These are phyloP conservation scores for Galeopterus variegatus DNA, from an alignment of 2,113 vertebrate genomes.

Conservation along the genomic window DNA sequence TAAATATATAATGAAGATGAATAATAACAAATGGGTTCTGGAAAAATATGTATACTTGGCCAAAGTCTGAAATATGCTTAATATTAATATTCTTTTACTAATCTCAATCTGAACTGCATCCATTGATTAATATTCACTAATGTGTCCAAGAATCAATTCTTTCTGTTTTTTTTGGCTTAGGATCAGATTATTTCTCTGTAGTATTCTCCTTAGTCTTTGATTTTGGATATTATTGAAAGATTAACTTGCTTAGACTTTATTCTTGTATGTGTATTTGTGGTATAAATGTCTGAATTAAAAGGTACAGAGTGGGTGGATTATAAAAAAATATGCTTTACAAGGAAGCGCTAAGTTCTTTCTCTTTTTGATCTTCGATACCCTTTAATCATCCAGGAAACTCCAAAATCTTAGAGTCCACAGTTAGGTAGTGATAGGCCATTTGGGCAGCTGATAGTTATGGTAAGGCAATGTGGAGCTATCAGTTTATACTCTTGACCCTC, in stretches of 20 bases:
- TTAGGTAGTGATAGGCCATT: background rate
- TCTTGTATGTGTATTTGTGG: background rate
- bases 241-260: slow-evolving; percentile 28
- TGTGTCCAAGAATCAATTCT: background rate
- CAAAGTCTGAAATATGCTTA: background rate
- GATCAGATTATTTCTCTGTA: background rate
- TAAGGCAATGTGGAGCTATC: background rate
- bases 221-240: slow-evolving; percentile 57
- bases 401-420: background rate
- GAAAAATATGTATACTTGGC: background rate
- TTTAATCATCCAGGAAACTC: background rate
- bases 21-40: background rate
- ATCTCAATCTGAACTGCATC: background rate
- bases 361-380: background rate
- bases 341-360: background rate
- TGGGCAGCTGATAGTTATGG: background rate
- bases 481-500: background rate
- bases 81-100: background rate
- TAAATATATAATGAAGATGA: background rate
- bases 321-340: background rate
- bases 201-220: background rate
- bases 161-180: background rate
- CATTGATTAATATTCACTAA: background rate
- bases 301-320: background rate
- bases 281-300: slow-evolving; percentile 41